Conservation (phyloP, 2,113 vertebrate genomes). For the Pelusios castaneus region DNA sequence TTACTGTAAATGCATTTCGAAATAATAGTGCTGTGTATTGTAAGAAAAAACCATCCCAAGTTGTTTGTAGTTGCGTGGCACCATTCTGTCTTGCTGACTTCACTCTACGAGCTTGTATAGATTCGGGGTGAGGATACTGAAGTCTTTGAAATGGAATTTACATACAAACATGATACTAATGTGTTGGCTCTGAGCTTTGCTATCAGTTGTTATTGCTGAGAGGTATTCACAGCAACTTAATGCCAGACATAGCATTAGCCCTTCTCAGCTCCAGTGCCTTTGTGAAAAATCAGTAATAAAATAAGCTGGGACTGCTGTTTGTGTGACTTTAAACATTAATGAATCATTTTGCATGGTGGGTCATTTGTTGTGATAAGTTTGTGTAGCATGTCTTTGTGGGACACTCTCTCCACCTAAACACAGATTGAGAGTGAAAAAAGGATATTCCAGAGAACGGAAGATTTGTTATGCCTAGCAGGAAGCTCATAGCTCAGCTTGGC, state of each 20-base stretch:
- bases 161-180: constrained; percentile 65
- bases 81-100: constrained; percentile 65
- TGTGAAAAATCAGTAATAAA: constrained; percentile 62
- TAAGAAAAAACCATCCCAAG: constrained; percentile 66
- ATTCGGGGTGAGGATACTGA: constrained; percentile 24
- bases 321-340: constrained; percentile 61
- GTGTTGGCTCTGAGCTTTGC: constrained; percentile 54
- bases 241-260: constrained; percentile 65
- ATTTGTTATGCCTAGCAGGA: background rate
- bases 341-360: constrained; percentile 51
- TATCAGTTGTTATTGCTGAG: constrained; percentile 70
- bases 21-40: constrained; percentile 44
- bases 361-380: constrained; percentile 24
- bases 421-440: background rate
- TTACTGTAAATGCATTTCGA: constrained; percentile 62
- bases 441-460: background rate
- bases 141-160: constrained; percentile 67
- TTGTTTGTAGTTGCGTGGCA: constrained; percentile 58
- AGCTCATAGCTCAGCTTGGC: background rate
- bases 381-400: constrained; percentile 24
- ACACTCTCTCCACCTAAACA: constrained; percentile 5
- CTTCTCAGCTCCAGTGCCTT: constrained; percentile 42
- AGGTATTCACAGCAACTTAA: constrained; percentile 46
- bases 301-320: constrained; percentile 45
- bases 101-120: constrained; percentile 51